phyloP scores from a whole-genome alignment of 2,113 vertebrate genomes.

The Hemibagrus wyckioides region DNA sequence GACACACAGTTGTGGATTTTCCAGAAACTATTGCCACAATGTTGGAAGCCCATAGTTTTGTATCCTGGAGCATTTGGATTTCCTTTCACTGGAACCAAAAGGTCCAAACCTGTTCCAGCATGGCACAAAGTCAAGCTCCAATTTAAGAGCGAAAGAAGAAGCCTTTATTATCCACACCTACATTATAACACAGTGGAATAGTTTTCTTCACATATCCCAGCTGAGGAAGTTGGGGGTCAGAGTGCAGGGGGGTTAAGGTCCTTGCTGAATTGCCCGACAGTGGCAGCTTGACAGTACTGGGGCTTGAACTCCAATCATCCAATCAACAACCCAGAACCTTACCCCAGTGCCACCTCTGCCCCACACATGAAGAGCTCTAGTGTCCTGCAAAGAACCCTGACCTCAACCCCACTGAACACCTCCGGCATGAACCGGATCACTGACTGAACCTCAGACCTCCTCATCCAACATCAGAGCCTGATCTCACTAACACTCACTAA shows the following conservation, averaged over 20 bases:
- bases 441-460: background rate
- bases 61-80: background rate
- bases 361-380: background rate
- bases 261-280: too few relatives aligned
- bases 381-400: background rate
- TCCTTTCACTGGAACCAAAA: background rate
- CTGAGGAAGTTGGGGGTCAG: too few relatives aligned
- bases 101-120: background rate
- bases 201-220: too few relatives aligned
- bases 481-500: background rate
- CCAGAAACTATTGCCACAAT: background rate
- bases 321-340: too few relatives aligned
- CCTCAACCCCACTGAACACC: background rate
- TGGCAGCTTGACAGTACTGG: too few relatives aligned
- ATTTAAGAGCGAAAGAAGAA: too few relatives aligned
- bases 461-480: background rate
- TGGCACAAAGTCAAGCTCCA: background rate
- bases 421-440: background rate
- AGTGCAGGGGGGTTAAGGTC: too few relatives aligned
- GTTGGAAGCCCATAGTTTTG: too few relatives aligned
- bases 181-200: too few relatives aligned
- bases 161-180: too few relatives aligned
- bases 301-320: too few relatives aligned
- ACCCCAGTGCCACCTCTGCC: background rate
- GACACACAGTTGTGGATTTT: background rate